Percentiles rank a stretch among this genome's conserved stretches.
These are phyloP conservation scores for Ceratina calcarata DNA, from an alignment of 1,140 invertebrate species.

Conservation along the genomic window DNA sequence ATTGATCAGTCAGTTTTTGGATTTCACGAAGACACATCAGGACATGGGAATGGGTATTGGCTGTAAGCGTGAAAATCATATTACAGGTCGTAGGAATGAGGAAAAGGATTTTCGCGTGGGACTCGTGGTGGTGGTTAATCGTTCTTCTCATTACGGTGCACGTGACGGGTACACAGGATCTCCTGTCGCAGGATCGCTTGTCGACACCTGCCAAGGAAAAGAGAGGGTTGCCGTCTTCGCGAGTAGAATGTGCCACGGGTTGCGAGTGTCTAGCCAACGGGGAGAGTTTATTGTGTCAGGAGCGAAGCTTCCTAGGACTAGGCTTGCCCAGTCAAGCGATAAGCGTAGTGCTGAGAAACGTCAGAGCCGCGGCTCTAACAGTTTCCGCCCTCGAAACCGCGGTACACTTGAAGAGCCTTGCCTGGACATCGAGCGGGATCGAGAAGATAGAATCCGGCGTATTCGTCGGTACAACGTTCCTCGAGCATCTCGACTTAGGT, in stretches of 20 bases:
- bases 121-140: slow-evolving; percentile 68
- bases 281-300: slow-evolving; percentile 60
- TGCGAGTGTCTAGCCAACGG: slow-evolving; percentile 65
- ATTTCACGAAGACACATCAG: slow-evolving; percentile 46
- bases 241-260: slow-evolving; percentile 59
- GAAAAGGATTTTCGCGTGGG: slow-evolving; percentile 76
- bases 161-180: slow-evolving; percentile 44
- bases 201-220: slow-evolving; percentile 15
- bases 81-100: slow-evolving; percentile 75
- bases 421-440: slow-evolving; percentile 80
- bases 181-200: neutral
- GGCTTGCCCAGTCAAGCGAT: slow-evolving; percentile 43
- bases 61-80: slow-evolving; percentile 57
- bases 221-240: slow-evolving; percentile 22
- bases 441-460: slow-evolving; percentile 73
- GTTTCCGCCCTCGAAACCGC: slow-evolving; percentile 67
- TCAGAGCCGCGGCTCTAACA: slow-evolving; percentile 52
- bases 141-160: slow-evolving; percentile 68
- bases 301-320: slow-evolving; percentile 60
- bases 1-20: neutral
- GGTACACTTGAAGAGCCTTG: slow-evolving; percentile 71
- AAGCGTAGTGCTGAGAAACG: slow-evolving; percentile 58
- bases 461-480: slow-evolving; percentile 58
- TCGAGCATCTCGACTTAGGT: slow-evolving; percentile 79
- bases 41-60: slow-evolving; percentile 69